Base-by-base conservation (phyloP, 2,888 invertebrate species). In the Drosophila mettleri region DNA sequence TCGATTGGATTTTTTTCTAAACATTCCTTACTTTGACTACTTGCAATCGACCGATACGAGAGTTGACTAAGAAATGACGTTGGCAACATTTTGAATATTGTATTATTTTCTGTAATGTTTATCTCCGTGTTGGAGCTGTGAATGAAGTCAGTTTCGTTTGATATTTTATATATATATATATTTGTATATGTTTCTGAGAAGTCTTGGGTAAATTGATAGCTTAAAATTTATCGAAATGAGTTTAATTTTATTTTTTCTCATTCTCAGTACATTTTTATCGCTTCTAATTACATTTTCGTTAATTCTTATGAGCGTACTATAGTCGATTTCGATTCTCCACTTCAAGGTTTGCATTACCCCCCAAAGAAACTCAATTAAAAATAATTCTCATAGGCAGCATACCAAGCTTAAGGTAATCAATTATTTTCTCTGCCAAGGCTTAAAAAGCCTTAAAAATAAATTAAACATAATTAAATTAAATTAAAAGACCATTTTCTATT, bases 21-120 rank as follows among this genome's bases (percentile, higher is more conserved):
- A 2, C 29, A 18, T 1, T 45, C 45, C 45, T 10, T 27, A 16
- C n/a, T n/a, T 2, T 2, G 10, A 14, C 18, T 18, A 29, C 3
- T 29, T 0, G 12, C 7, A 7, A 14, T 0, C 12, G 46, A 46
- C 3, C 0, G 3, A 18, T 4, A 46, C 12, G 46, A 29, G 1
- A 0, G 10, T 4, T 6, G 3, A 0, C 1, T 1, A 3, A 7
- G 5, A 22, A 4, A 5, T 22, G 6, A 12, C 1, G 0, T 9
- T 9, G 43, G 9, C 0, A 31, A 8, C 29, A 46, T 46, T 46
- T 46, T 29, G 31, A 18, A 1, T 18, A n/a, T 45, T 45, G 16
- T 27, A 45, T 27, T 27, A 27, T n/a, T n/a, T n/a, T n/a, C n/a
- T 27, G 24, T 29, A 45, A 6, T 45, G 24, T 45, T 16, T 29